Evolutionary conservation across 2,888 invertebrate genomes (phyloP), one percentile per base, ranked within the genome.

Genomic region (Dichetophora obliterata): DNA sequence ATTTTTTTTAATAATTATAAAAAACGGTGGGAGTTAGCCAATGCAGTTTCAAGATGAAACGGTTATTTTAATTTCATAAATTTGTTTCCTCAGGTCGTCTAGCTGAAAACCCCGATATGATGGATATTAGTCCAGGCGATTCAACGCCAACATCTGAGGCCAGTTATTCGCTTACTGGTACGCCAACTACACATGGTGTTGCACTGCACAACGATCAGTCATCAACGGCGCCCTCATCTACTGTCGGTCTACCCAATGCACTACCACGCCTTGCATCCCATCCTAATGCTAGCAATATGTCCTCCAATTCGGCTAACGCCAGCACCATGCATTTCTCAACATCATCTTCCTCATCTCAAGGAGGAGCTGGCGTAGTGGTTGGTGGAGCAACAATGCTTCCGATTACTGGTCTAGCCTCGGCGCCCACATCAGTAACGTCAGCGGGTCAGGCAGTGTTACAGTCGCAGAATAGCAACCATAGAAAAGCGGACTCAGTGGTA

Each of bases 71-170:
- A 11, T 22, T 54, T 65, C 24, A 52, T 34, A 27, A 61, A 73
- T 9, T 57, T 11, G 50, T 34, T 24, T n/a, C 65, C 27, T 2
- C 24, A 87, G 87, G 85, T 77, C 87, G 87, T 76, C 82, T 87
- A 77, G 90, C 90, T 74, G 92, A 91, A 79, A 91, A 91, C 85
- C 95, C 96, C 89, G 97, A 97, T 86, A 97, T 97, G 96, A 97
- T 97, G 97, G 97, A 98, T 86, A 97, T 97, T 86, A 97, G 97
- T 78, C 96, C 96, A 19, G 95, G 95, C 83, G 93, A 95, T 86
- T 96, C 96, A 87, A 96, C 96, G 80, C 96, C 96, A 54, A 93
- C 95, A 76, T 95, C 95, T 34, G 96, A 96, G 90, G 93, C 94
- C 81, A 93, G 94, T 78, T 94, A 94, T 83, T 88, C 89, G 72